Conservation (phyloP, 1,140 invertebrate genomes). For the Myzus persicae region DNA sequence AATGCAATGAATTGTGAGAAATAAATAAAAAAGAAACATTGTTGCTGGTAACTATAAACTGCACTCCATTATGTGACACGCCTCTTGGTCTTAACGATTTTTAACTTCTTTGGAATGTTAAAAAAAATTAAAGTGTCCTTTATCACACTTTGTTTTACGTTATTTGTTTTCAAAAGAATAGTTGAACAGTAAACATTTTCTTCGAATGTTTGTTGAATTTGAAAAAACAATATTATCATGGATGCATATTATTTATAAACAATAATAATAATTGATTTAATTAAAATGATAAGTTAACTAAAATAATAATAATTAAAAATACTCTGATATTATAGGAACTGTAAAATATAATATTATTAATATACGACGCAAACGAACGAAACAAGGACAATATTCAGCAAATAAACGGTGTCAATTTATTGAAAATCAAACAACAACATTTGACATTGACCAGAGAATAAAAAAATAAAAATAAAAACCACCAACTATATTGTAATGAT, state of each 20-base stretch:
- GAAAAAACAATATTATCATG: background rate
- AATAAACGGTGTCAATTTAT: background rate
- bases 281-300: background rate
- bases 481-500: background rate
- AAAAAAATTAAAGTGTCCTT: constrained; percentile 3
- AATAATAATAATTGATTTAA: background rate
- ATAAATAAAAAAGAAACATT: constrained; percentile 11
- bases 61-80: background rate
- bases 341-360: no score
- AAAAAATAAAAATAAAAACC: background rate
- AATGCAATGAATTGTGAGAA: background rate
- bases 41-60: constrained; percentile 4
- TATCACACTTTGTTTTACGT: constrained; percentile 7
- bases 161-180: constrained; percentile 14
- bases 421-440: background rate
- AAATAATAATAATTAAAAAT: constrained; percentile 7
- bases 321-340: background rate
- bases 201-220: background rate
- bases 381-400: background rate
- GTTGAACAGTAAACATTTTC: background rate
- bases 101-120: background rate
- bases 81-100: constrained; percentile 14
- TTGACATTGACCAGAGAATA: background rate
- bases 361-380: background rate
- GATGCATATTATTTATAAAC: background rate